These are phyloP conservation scores for Dermolepida albohirtum DNA, from an alignment of 2,888 invertebrate species.

Conservation along the genomic window DNA sequence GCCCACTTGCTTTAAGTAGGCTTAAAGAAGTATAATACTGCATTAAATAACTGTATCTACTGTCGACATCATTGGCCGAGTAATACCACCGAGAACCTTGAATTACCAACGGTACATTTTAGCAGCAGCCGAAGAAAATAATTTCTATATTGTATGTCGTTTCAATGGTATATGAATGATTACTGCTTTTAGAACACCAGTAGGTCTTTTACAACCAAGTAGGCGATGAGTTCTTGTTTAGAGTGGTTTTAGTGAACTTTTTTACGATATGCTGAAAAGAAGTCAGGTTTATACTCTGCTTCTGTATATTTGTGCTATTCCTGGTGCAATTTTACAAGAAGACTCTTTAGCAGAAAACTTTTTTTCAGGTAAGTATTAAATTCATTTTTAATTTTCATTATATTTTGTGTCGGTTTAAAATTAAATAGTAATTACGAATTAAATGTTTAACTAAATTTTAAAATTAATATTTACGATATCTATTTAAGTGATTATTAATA, in stretches of 20 bases:
- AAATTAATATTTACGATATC: not conserved
- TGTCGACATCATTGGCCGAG: conserved; percentile 56
- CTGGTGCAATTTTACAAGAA: conserved; percentile 69
- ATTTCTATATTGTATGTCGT: conserved; percentile 62
- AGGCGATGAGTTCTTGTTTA: conserved; percentile 56
- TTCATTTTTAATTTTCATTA: no score
- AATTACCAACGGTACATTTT: conserved; percentile 63
- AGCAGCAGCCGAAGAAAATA: conserved; percentile 50
- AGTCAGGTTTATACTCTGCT: conserved; percentile 50
- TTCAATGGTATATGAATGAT: conserved; percentile 63
- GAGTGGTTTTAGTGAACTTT: conserved; percentile 53
- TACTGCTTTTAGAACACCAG: conserved; percentile 52
- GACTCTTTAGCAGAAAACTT: conserved; percentile 86
- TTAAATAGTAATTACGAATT: no score
- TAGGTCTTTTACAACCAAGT: conserved; percentile 49
- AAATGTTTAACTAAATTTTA: no score
- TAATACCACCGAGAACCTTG: conserved; percentile 55
- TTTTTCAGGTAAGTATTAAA: conserved; percentile 75
- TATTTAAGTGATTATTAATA: not conserved
- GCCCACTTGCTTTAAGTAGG: conserved; percentile 37
- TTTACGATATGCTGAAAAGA: conserved; percentile 49
- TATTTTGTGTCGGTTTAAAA: no score
- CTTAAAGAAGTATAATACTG: conserved; percentile 43
- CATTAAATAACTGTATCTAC: conserved; percentile 59
- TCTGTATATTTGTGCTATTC: conserved; percentile 55